Conservation (phyloP, 2,888 invertebrate species). For the Dicranocentrus wangi region DNA sequence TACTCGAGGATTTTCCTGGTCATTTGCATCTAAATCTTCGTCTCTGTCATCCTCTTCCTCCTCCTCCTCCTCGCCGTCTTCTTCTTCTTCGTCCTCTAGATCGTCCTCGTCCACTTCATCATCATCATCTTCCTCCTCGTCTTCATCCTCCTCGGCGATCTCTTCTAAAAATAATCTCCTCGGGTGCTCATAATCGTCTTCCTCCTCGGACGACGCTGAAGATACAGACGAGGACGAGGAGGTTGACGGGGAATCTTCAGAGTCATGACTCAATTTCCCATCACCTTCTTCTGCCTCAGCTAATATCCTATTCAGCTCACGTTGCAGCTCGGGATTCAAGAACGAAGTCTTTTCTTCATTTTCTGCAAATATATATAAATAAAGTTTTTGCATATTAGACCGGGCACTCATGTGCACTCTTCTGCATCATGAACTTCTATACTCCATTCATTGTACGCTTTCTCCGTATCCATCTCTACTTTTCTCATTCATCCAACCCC, state of each 20-base stretch:
- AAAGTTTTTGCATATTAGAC: neutral
- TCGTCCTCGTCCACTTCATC: slow-evolving; percentile 16
- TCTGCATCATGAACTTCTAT: too few species aligned
- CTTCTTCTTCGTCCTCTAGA: neutral
- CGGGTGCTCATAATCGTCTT: slow-evolving; percentile 51
- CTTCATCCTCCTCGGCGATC: slow-evolving; percentile 37
- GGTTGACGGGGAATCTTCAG: slow-evolving; percentile 50
- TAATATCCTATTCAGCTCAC: slow-evolving; percentile 58
- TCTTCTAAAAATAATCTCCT: slow-evolving; percentile 48
- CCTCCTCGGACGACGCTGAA: slow-evolving; percentile 56
- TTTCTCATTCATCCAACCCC: too few species aligned
- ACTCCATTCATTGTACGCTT: too few species aligned
- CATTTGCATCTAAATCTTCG: slow-evolving; percentile 38
- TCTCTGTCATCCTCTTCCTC: slow-evolving; percentile 1
- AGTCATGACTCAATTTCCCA: slow-evolving; percentile 45
- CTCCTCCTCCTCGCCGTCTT: too few species aligned
- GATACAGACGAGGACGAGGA: slow-evolving; percentile 48
- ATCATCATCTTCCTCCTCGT: slow-evolving; percentile 32
- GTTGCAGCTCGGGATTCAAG: slow-evolving; percentile 54
- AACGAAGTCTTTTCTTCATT: slow-evolving; percentile 47
- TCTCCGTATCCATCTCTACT: too few species aligned
- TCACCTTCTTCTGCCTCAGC: slow-evolving; percentile 56
- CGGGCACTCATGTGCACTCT: too few species aligned
- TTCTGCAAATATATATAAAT: slow-evolving; percentile 35
- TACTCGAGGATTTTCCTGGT: slow-evolving; percentile 22